Base-by-base conservation (phyloP, 2,888 invertebrate species). In the Lasioglossum calceatum region DNA sequence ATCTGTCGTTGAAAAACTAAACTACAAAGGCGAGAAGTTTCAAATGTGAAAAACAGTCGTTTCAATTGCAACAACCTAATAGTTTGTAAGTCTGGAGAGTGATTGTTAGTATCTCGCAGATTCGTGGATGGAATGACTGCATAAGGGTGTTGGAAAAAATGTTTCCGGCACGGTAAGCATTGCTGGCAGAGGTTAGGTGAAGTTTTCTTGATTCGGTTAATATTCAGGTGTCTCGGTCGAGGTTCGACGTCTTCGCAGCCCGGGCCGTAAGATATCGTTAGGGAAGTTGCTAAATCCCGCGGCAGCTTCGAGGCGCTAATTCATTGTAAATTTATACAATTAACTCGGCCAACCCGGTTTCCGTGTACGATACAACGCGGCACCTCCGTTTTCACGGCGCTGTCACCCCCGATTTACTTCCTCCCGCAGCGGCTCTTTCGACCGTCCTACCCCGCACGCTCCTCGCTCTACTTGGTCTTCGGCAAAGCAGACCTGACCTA, bases 281-380 rank as follows among this genome's bases (percentile, higher is more conserved):
- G 77, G 67, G 73, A 85, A 86, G 81, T 81, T 81, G 74, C 42
- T 77, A 76, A 84, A 86, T 86, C 81, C 78, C 64, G 44, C 39
- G 64, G 50, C 61, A 76, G 64, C 77, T 44, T 77, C 70, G 67
- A 89, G 88, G 79, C 89, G 91, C 90, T 93, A 94, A 94, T 93
- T 93, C 92, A 91, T 94, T 93, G 93, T 93, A 93, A 93, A 93
- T 94, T 93, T 94, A 94, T 94, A 93, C 93, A 93, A 94, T 94
- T 94, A 94, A 93, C 92, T 84, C 71, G 83, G 86, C 85, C 75
- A 77, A 81, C 73, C 84, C 71, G 83, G 87, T 84, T 81, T 87
- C 80, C 85, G 54, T 27, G 79, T 36, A 84, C 78, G 80, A 77
- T 70, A 64, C 86, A 58, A 75, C 75, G 75, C 74, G 72, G 32